These are phyloP conservation scores for Pagrus major DNA, from an alignment of 2,113 vertebrate species.

Conservation along the genomic window DNA sequence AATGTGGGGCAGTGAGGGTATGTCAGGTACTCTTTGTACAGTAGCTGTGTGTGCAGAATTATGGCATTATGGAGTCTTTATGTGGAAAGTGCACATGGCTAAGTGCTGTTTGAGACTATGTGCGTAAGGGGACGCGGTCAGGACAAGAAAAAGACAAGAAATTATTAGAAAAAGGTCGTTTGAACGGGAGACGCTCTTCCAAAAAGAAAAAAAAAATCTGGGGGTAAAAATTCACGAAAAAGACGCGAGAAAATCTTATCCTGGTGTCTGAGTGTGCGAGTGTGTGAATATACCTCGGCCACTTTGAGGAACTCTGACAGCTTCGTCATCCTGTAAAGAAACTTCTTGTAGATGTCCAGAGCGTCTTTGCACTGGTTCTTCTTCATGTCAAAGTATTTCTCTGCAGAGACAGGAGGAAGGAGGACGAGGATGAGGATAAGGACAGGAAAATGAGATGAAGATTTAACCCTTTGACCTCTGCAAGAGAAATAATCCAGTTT, in stretches of 20 bases:
- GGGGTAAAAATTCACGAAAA: not conserved
- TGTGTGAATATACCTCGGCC: slow-evolving; percentile 78
- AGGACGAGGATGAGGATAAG: not conserved
- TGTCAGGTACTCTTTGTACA: not conserved
- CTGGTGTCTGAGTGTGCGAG: not conserved
- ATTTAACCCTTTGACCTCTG: too few species aligned
- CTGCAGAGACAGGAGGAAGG: slow-evolving; percentile 53
- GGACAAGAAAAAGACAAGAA: not conserved
- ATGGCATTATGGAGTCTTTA: not conserved
- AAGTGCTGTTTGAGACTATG: not conserved
- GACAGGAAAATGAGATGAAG: not conserved
- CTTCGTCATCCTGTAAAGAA: slow-evolving; percentile 86
- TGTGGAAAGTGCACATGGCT: not conserved
- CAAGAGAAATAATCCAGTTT: too few species aligned
- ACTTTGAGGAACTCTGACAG: slow-evolving; percentile 87
- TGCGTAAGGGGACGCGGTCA: not conserved
- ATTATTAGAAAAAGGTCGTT: not conserved
- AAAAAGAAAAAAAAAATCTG: not conserved
- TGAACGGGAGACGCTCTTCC: not conserved
- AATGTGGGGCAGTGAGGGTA: slow-evolving; percentile 50
- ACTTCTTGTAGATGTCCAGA: slow-evolving; percentile 87
- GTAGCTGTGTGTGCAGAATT: slow-evolving; percentile 7
- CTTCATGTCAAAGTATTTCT: slow-evolving; percentile 88
- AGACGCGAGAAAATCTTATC: not conserved
- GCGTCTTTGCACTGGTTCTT: slow-evolving; percentile 87